These are phyloP conservation scores for Ellobium chinense DNA, from an alignment of 2,888 invertebrate species.

Conservation along the genomic window DNA sequence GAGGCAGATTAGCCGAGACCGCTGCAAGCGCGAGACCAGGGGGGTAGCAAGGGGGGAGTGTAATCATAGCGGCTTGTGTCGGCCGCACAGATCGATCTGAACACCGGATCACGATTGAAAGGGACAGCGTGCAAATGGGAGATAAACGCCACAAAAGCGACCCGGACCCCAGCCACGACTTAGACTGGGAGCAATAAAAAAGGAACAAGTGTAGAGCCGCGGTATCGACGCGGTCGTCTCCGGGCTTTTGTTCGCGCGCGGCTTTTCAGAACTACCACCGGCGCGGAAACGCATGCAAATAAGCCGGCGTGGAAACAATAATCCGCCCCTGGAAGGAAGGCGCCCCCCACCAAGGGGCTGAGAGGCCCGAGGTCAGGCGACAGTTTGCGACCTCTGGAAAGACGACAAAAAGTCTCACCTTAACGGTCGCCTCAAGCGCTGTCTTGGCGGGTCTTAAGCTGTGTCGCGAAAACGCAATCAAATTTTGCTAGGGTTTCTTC, in stretches of 20 bases:
- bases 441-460: no score
- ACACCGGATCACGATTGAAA: constrained; percentile 2
- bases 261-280: constrained; percentile 23
- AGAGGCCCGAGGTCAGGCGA: constrained; percentile 2
- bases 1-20: neutral
- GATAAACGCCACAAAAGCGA: constrained; percentile 11
- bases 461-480: no score
- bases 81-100: neutral
- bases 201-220: neutral
- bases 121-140: neutral
- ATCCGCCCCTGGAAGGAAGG: neutral
- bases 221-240: neutral
- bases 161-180: neutral
- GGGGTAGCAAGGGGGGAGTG: neutral
- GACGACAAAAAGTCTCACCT: neutral
- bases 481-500: no score
- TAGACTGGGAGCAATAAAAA: constrained; percentile 14
- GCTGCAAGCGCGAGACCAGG: neutral
- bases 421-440: no score
- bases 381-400: constrained; percentile 7
- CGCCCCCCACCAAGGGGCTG: constrained; percentile 4
- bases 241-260: no score
- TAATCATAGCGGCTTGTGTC: neutral
- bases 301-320: constrained; percentile 18
- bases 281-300: constrained; percentile 38